Conservation (phyloP, 2,113 vertebrate genomes). For the Vicugna pacos region DNA sequence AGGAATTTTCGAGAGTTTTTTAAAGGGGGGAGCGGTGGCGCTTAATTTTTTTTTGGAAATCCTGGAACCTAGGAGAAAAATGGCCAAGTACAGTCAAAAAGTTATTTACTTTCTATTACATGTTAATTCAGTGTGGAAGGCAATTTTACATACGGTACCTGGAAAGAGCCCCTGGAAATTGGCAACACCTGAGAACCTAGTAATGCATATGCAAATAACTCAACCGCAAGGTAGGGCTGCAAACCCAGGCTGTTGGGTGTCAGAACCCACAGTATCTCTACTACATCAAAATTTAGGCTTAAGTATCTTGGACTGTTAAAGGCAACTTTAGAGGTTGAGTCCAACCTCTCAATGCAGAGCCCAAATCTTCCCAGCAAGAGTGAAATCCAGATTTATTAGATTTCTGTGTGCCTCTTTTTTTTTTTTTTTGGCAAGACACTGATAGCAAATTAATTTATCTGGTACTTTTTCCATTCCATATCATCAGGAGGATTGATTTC, state of each 20-base stretch:
- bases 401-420: too few relatives aligned
- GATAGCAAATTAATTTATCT: slow-evolving; percentile 81
- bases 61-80: neutral
- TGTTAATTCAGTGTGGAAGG: neutral
- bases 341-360: neutral
- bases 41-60: neutral
- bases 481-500: slow-evolving; percentile 97
- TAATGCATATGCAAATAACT: neutral
- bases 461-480: slow-evolving; percentile 95
- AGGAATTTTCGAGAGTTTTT: neutral
- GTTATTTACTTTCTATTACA: neutral
- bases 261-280: neutral
- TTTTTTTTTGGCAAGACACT: slow-evolving; percentile 57
- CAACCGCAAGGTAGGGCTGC: neutral
- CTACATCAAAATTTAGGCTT: neutral
- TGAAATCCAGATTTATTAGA: neutral
- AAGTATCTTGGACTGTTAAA: neutral
- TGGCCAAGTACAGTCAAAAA: neutral
- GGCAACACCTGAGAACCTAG: neutral
- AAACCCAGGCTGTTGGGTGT: neutral
- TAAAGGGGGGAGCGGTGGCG: rapidly evolving
- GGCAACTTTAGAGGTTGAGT: neutral
- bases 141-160: neutral
- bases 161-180: neutral
- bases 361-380: neutral